phyloP scores from a whole-genome alignment of 2,113 vertebrate genomes.

The Apteryx mantelli region DNA sequence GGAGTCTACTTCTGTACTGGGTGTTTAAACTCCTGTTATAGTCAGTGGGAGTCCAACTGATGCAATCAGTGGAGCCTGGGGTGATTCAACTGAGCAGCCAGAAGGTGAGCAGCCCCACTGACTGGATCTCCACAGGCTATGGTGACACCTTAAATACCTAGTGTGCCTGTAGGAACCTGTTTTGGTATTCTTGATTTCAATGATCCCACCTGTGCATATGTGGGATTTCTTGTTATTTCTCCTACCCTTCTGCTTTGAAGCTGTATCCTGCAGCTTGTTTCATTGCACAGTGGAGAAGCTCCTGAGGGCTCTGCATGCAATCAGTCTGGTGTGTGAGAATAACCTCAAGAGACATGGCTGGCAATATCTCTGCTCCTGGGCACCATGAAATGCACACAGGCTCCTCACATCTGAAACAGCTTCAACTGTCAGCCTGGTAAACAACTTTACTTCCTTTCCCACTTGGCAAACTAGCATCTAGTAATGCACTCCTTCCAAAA shows the following conservation, averaged over 20 bases:
- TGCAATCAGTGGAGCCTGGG: neutral
- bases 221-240: neutral
- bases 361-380: neutral
- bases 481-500: neutral
- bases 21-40: accelerated
- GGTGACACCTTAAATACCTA: neutral
- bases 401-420: neutral
- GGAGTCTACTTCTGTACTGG: neutral
- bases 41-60: neutral
- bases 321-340: neutral
- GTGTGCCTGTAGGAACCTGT: neutral
- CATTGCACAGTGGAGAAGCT: accelerated
- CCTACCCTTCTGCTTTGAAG: neutral
- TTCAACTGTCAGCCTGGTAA: neutral
- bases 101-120: neutral
- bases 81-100: accelerated
- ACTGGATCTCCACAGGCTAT: neutral
- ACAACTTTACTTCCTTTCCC: neutral
- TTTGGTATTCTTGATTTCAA: neutral
- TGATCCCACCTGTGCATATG: neutral
- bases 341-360: neutral
- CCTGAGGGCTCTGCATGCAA: accelerated
- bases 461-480: neutral
- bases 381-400: neutral
- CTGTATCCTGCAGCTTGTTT: neutral